A percentile compares a stretch with the other conserved stretches of the same genome.
phyloP scores from a whole-genome alignment of 1,140 invertebrate genomes.

The Ceratosolen solmsi region DNA sequence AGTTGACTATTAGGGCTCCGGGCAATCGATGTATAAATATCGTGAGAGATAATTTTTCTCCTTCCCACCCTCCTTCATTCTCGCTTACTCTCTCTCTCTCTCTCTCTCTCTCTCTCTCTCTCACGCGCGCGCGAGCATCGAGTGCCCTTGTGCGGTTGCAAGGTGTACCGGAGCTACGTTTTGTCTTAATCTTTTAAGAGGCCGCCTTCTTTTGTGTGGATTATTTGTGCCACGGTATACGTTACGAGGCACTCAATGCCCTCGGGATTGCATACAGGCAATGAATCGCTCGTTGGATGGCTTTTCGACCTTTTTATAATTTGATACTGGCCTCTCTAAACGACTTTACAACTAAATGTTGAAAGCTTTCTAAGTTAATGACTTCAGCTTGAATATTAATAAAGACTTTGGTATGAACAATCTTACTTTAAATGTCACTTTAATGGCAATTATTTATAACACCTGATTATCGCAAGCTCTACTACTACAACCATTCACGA shows the following conservation, averaged over 20 bases:
- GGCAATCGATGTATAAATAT: conserved; percentile 19
- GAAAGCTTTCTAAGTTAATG: neutral
- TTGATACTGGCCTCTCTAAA: neutral
- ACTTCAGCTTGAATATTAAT: neutral
- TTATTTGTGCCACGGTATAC: neutral
- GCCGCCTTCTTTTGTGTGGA: neutral
- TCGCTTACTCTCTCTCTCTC: neutral
- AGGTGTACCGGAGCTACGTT: neutral
- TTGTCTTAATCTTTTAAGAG: neutral
- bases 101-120: neutral
- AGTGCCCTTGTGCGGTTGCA: neutral
- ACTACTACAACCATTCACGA: too few relatives aligned
- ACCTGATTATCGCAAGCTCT: too few relatives aligned
- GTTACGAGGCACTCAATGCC: neutral
- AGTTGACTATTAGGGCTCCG: neutral
- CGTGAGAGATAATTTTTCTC: conserved; percentile 42
- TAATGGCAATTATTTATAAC: neutral
- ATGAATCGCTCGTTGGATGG: neutral
- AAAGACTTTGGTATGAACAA: neutral
- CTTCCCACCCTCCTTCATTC: neutral
- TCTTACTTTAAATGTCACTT: neutral
- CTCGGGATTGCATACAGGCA: neutral
- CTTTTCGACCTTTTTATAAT: neutral
- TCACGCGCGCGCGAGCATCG: neutral
- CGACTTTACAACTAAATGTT: neutral